A percentile compares a stretch with the other conserved stretches of the same genome.
Evolutionary conservation across 1,140 invertebrate species (phyloP).

Genomic region (Wasmannia auropunctata): DNA sequence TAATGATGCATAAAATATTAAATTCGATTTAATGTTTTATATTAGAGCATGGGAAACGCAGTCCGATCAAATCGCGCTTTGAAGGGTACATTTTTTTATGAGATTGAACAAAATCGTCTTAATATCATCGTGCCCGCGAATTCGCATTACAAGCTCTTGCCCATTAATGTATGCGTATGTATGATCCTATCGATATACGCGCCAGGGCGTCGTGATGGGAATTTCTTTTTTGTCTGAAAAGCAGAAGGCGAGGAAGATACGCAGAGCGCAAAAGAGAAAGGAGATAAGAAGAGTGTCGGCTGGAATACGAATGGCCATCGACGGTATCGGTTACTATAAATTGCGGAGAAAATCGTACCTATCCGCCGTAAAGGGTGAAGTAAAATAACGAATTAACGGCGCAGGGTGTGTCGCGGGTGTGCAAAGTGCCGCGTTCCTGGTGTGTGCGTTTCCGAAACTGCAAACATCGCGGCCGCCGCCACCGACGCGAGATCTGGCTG

Average conservation of each 20-base stretch:
- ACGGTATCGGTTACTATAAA: conserved; percentile 76
- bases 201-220: not conserved
- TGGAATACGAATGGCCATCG: conserved; percentile 73
- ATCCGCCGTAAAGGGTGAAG: conserved; percentile 71
- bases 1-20: not conserved
- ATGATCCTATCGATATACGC: conserved; percentile 30
- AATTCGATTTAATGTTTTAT: not conserved
- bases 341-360: conserved; percentile 71
- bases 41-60: not conserved
- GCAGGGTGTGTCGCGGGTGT: conserved; percentile 72
- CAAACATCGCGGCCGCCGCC: not conserved
- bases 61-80: not conserved
- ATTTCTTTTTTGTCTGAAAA: conserved; percentile 25
- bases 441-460: conserved; percentile 57
- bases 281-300: conserved; percentile 65
- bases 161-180: conserved; percentile 15
- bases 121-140: not conserved
- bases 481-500: conserved; percentile 9
- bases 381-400: conserved; percentile 77
- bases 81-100: not conserved
- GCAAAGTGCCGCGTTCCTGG: conserved; percentile 68
- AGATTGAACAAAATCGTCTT: not conserved
- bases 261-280: not conserved
- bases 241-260: not conserved
- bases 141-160: conserved; percentile 15